Percentiles rank a stretch among this genome's conserved stretches.
phyloP scores from a whole-genome alignment of 2,113 vertebrate genomes.

The Eretmochelys imbricata region DNA sequence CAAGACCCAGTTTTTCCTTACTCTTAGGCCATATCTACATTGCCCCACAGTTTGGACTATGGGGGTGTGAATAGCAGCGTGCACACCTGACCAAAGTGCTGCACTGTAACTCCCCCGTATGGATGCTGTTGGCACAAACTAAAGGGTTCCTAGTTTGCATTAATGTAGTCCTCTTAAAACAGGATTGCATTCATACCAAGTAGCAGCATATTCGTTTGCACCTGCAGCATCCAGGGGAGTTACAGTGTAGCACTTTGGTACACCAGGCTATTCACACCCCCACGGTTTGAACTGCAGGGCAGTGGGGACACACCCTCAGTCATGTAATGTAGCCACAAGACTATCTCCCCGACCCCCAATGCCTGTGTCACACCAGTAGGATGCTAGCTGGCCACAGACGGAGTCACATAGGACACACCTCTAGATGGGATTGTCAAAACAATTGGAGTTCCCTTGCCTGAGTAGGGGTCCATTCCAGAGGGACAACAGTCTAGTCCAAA shows the following conservation, averaged over 20 bases:
- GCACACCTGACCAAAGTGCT: not conserved
- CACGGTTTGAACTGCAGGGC: not conserved
- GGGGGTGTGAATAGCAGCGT: not conserved
- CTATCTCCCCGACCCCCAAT: not conserved
- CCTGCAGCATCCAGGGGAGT: not conserved
- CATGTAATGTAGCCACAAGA: not conserved
- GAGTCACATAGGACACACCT: not conserved
- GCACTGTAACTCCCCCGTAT: not conserved
- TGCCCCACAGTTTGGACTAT: not conserved
- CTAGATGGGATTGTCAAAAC: not conserved
- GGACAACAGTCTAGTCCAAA: not conserved
- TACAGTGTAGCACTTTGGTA: not conserved
- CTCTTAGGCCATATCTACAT: not conserved
- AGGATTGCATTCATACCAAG: not conserved
- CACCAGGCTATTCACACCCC: not conserved
- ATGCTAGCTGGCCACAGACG: not conserved
- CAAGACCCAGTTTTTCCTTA: not conserved
- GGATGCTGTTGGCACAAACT: not conserved
- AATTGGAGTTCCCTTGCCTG: not conserved
- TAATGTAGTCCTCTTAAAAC: not conserved
- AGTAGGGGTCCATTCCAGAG: fast-evolving
- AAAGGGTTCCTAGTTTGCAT: not conserved
- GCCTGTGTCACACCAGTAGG: not conserved
- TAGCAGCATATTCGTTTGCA: not conserved
- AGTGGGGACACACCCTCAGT: not conserved